phyloP scores from a whole-genome alignment of 2,888 invertebrate species.

The Xiphydria camelus region DNA sequence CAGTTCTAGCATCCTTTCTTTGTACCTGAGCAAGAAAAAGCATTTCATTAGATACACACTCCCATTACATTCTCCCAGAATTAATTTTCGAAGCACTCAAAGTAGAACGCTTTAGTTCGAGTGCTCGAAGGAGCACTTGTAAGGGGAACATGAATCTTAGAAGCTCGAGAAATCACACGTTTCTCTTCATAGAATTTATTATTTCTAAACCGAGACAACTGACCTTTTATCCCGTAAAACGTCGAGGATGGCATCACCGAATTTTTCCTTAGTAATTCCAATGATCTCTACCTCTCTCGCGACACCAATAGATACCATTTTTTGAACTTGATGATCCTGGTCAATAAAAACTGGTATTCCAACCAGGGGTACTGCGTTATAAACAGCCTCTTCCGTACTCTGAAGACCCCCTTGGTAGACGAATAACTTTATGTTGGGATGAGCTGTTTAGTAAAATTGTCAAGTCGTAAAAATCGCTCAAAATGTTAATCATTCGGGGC shows the following conservation, averaged over 20 bases:
- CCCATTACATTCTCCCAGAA: too few species aligned
- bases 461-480: too few species aligned
- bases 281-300: constrained; percentile 22
- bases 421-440: constrained; percentile 36
- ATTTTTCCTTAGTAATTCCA: constrained; percentile 9
- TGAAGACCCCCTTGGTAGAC: constrained; percentile 39
- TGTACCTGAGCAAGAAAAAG: constrained; percentile 31
- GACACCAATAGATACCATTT: constrained; percentile 22
- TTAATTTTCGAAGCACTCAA: too few species aligned
- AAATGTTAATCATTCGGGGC: neutral
- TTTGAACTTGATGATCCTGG: constrained; percentile 25
- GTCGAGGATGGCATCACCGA: constrained; percentile 20
- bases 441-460: constrained; percentile 23
- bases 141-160: too few species aligned
- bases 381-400: constrained; percentile 37
- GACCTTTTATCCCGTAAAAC: constrained; percentile 26
- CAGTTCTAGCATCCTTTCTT: constrained; percentile 23
- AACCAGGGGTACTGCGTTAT: constrained; percentile 32
- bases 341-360: constrained; percentile 36
- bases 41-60: too few species aligned
- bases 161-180: too few species aligned
- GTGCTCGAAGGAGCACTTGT: too few species aligned
- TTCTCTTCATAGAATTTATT: too few species aligned
- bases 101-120: too few species aligned
- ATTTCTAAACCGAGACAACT: too few species aligned